phyloP scores from a whole-genome alignment of 2,113 vertebrate species.

The Pelecanus crispus region DNA sequence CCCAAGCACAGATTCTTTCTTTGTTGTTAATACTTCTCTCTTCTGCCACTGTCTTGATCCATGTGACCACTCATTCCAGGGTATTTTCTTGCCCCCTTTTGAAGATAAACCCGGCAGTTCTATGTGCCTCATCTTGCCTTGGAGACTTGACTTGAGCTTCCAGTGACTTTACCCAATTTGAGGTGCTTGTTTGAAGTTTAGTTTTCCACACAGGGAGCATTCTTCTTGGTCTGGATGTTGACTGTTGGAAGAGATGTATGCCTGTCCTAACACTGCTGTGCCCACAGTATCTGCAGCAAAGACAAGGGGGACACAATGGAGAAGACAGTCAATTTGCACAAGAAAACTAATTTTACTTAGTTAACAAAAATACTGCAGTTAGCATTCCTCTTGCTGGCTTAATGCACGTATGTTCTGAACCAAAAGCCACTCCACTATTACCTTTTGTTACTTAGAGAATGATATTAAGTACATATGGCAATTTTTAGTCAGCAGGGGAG shows the following conservation, averaged over 20 bases:
- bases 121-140: background rate
- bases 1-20: background rate
- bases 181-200: background rate
- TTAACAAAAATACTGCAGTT: background rate
- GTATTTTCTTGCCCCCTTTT: background rate
- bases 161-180: background rate
- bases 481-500: background rate
- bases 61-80: rapidly evolving
- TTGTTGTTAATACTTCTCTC: background rate
- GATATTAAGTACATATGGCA: background rate
- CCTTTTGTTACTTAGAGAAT: background rate
- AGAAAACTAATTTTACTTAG: background rate
- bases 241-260: background rate
- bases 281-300: background rate
- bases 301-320: background rate
- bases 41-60: background rate
- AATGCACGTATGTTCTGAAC: background rate
- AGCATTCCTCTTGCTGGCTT: background rate
- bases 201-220: background rate
- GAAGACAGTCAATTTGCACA: background rate
- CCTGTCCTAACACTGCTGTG: background rate
- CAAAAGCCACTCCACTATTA: background rate
- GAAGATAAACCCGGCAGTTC: background rate
- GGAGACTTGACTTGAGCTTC: background rate
- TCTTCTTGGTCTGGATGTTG: background rate